Evolutionary conservation across 2,888 invertebrate species (phyloP).

Genomic region (Oscheius sp.): DNA sequence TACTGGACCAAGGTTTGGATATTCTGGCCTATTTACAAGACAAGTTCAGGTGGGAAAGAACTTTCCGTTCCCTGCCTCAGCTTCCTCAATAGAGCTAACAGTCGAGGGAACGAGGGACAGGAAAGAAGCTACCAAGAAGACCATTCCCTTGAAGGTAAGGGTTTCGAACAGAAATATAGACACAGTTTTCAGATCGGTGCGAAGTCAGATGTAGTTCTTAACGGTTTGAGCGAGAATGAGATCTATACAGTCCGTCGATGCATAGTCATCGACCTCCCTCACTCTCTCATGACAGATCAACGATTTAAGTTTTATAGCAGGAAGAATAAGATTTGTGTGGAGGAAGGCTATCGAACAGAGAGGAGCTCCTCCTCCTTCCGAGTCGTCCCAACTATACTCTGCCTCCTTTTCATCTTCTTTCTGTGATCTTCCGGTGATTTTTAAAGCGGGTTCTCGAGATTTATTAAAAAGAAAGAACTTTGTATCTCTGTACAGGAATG

Average conservation of each 20-base stretch:
- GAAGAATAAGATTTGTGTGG: slow-evolving; percentile 23
- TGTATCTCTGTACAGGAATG: background rate
- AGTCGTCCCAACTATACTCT: background rate
- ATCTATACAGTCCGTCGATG: slow-evolving; percentile 32
- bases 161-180: background rate
- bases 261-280: slow-evolving; percentile 10
- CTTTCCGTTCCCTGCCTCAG: slow-evolving; percentile 22
- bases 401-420: background rate
- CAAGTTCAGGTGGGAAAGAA: slow-evolving; percentile 14
- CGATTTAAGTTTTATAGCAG: slow-evolving; percentile 3
- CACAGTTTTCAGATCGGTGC: slow-evolving; percentile 1
- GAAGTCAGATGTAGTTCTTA: slow-evolving; percentile 4
- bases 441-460: slow-evolving; percentile 13
- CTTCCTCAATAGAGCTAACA: slow-evolving; percentile 18
- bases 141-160: slow-evolving; percentile 2
- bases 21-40: background rate
- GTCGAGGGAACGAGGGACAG: background rate
- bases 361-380: background rate
- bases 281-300: slow-evolving; percentile 9
- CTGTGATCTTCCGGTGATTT: slow-evolving; percentile 27
- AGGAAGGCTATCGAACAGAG: slow-evolving; percentile 32
- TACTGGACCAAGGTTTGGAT: slow-evolving; percentile 34
- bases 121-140: background rate
- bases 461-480: slow-evolving; percentile 7
- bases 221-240: slow-evolving; percentile 24